These are phyloP conservation scores for Cyanoramphus novaezelandiae DNA, from an alignment of 2,113 vertebrate genomes.

Conservation along the genomic window DNA sequence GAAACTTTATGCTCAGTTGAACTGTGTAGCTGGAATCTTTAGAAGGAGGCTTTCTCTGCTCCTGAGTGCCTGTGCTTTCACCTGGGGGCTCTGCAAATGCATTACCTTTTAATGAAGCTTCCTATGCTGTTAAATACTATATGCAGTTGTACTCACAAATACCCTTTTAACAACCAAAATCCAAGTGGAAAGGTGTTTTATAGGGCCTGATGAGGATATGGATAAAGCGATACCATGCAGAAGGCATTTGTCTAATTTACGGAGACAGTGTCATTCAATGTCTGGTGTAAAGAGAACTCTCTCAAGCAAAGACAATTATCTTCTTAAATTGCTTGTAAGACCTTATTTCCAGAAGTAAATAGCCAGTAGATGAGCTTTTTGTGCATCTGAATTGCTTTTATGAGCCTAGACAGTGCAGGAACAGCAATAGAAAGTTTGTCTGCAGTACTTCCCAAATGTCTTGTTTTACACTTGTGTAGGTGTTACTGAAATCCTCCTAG, in stretches of 20 bases:
- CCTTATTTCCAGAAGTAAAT: background rate
- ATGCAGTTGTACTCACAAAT: background rate
- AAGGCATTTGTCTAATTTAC: background rate
- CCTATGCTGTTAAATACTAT: background rate
- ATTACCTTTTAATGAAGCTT: background rate
- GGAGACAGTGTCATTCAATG: background rate
- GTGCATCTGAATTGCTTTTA: background rate
- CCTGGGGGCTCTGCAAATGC: background rate
- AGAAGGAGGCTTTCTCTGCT: background rate
- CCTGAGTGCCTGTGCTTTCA: background rate
- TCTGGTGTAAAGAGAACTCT: background rate
- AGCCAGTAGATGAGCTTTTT: background rate
- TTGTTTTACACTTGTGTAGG: background rate
- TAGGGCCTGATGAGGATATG: background rate
- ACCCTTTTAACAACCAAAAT: background rate
- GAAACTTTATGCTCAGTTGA: background rate
- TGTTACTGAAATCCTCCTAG: background rate
- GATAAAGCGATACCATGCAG: background rate
- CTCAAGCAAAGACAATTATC: background rate
- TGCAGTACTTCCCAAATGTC: background rate
- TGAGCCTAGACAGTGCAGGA: rapidly evolving
- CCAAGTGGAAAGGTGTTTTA: background rate
- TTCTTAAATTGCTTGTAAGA: background rate
- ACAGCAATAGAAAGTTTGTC: background rate
- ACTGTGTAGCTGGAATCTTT: background rate